phyloP scores from a whole-genome alignment of 1,140 invertebrate genomes.

The Mactra quadrangularis region DNA sequence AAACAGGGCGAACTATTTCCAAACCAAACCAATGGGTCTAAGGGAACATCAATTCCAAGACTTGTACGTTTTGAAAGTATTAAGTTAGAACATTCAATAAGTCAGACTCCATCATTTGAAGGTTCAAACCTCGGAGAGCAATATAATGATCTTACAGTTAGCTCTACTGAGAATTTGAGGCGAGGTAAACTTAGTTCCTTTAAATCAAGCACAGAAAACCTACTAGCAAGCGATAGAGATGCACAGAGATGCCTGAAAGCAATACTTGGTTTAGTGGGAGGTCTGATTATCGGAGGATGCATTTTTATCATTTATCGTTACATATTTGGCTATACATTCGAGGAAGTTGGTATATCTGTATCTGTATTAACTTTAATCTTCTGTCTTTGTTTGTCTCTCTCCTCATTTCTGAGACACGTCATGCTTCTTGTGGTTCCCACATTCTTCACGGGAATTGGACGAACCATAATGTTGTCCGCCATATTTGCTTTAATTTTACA shows the following conservation, averaged over 20 bases:
- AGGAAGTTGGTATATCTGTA: slow-evolving; percentile 28
- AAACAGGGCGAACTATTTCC: no score
- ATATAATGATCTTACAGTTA: not conserved
- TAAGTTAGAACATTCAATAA: slow-evolving; percentile 35
- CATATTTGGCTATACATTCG: slow-evolving; percentile 35
- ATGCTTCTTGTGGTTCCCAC: slow-evolving; percentile 38
- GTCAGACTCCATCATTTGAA: slow-evolving; percentile 46
- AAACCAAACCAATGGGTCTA: no score
- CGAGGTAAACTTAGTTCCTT: slow-evolving; percentile 1
- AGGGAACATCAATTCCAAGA: no score
- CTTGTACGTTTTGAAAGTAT: slow-evolving; percentile 25
- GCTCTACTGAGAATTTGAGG: not conserved
- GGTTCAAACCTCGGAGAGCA: slow-evolving; percentile 7
- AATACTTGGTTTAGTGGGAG: slow-evolving; percentile 22
- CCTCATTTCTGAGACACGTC: slow-evolving; percentile 22
- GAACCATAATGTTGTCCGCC: slow-evolving; percentile 37
- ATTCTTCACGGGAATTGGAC: slow-evolving; percentile 32
- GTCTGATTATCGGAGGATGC: slow-evolving; percentile 9
- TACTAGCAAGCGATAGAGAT: slow-evolving; percentile 5
- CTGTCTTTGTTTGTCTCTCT: slow-evolving; percentile 32
- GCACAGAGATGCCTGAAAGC: slow-evolving; percentile 33
- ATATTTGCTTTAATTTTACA: slow-evolving; percentile 48
- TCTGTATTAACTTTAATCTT: slow-evolving; percentile 22
- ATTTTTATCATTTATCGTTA: slow-evolving; percentile 25
- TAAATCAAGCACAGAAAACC: slow-evolving; percentile 42